Percentiles rank a stretch among this genome's conserved stretches.
Conservation (phyloP, 2,888 invertebrate genomes). For the Holacanthella duospinosa region DNA sequence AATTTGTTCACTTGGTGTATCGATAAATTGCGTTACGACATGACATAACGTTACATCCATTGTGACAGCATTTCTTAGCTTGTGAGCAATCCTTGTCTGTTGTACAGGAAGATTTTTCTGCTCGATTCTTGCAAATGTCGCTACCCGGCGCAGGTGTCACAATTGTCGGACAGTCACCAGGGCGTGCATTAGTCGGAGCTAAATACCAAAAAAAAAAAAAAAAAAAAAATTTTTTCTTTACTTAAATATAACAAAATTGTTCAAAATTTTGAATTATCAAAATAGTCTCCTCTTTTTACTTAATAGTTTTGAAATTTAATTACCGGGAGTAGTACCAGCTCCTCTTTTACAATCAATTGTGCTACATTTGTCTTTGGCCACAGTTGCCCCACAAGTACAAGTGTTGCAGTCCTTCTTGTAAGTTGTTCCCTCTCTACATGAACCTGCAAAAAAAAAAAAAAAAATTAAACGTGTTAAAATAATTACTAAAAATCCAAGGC, state of each 20-base stretch:
- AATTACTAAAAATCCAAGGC: background rate
- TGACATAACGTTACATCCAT: slow-evolving; percentile 22
- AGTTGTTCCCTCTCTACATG: slow-evolving; percentile 25
- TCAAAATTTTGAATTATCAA: background rate
- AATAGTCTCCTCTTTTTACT: background rate
- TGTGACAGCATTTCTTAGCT: slow-evolving; percentile 34
- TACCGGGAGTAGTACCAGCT: slow-evolving; percentile 19
- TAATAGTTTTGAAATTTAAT: background rate
- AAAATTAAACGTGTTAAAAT: no score
- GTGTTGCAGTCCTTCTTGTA: slow-evolving; percentile 35
- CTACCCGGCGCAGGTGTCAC: slow-evolving; percentile 33
- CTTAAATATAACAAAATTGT: no score
- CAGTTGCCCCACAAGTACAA: slow-evolving; percentile 29
- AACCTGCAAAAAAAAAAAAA: slow-evolving; percentile 18
- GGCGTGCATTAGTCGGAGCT: slow-evolving; percentile 23
- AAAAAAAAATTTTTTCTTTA: no score
- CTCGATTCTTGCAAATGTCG: slow-evolving; percentile 23
- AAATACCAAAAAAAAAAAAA: background rate
- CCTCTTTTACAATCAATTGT: slow-evolving; percentile 25
- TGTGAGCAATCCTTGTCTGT: slow-evolving; percentile 28
- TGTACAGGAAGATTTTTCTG: slow-evolving; percentile 22
- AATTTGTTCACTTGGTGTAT: slow-evolving; percentile 16
- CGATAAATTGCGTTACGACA: slow-evolving; percentile 33
- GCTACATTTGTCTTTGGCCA: slow-evolving; percentile 29
- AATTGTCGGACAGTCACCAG: slow-evolving; percentile 32